Conservation (phyloP, 30 jellyfish, hydroid and myxozoan species). For the Aurelia sp. region DNA sequence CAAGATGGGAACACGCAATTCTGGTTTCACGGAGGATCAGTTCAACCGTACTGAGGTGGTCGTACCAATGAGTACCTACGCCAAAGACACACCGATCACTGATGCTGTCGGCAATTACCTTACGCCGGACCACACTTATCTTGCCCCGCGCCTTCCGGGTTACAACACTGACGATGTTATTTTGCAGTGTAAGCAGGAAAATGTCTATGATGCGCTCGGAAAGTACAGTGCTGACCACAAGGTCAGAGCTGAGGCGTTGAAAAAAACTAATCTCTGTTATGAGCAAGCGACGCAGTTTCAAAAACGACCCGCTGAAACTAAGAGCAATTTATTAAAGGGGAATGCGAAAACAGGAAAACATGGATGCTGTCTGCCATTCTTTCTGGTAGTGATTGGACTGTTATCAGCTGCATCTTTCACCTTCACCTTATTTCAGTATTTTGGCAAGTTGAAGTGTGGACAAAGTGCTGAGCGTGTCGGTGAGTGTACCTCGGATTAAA, state of each 20-base stretch:
- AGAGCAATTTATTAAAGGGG: not conserved
- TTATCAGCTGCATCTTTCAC: slow-evolving; percentile 43
- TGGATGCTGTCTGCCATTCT: slow-evolving; percentile 38
- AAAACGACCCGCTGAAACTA: slow-evolving; percentile 12
- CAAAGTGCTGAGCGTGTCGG: slow-evolving; percentile 1
- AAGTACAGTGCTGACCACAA: slow-evolving; percentile 35
- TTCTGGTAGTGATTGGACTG: slow-evolving; percentile 22
- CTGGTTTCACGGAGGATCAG: slow-evolving; percentile 36
- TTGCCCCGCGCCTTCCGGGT: slow-evolving; percentile 70
- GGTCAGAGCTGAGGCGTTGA: slow-evolving; percentile 43
- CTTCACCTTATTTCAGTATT: slow-evolving; percentile 50
- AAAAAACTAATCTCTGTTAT: slow-evolving; percentile 25
- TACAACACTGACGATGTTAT: slow-evolving; percentile 73
- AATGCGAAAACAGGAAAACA: slow-evolving; percentile 4
- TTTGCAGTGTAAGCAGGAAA: slow-evolving; percentile 46
- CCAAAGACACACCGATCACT: slow-evolving; percentile 59
- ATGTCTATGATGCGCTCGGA: slow-evolving; percentile 68
- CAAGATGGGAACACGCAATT: slow-evolving; percentile 54
- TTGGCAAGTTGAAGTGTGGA: slow-evolving; percentile 54
- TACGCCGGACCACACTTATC: slow-evolving; percentile 55
- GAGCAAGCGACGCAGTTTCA: slow-evolving; percentile 28
- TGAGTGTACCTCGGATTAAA: slow-evolving; percentile 1
- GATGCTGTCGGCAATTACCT: slow-evolving; percentile 15
- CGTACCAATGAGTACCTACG: slow-evolving; percentile 38
- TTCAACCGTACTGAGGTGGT: not conserved